phyloP scores from a whole-genome alignment of 2,797 vertebrate species.

The Gastrophryne carolinensis region DNA sequence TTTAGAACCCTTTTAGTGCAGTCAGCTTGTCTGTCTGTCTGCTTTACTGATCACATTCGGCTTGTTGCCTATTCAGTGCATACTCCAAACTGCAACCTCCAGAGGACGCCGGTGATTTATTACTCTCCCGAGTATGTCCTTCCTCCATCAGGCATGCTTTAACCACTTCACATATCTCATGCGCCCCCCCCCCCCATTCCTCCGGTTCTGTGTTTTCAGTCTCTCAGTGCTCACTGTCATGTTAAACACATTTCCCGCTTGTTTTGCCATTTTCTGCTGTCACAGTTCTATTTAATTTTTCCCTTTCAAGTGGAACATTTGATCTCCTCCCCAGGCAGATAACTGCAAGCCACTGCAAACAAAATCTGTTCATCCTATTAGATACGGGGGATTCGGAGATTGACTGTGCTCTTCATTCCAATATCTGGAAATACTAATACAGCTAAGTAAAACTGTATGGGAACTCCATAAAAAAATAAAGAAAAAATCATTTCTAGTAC shows the following conservation, averaged over 20 bases:
- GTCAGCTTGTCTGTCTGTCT: background rate
- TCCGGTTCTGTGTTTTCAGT: constrained; percentile 2
- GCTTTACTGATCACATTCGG: background rate
- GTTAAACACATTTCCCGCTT: constrained; percentile 43
- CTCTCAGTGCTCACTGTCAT: constrained; percentile 33
- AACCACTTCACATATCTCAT: constrained; percentile 22
- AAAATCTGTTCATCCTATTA: constrained; percentile 28
- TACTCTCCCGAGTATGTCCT: background rate
- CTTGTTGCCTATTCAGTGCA: background rate
- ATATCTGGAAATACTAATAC: background rate
- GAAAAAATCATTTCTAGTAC: too few relatives aligned
- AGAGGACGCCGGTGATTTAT: background rate
- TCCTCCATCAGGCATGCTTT: background rate
- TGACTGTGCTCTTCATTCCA: background rate
- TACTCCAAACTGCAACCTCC: background rate
- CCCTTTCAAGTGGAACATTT: constrained; percentile 37
- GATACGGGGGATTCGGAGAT: background rate
- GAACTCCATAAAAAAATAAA: too few relatives aligned
- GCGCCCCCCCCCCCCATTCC: constrained; percentile 6
- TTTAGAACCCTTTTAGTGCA: too few relatives aligned
- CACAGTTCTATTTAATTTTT: constrained; percentile 42
- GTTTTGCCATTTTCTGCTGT: constrained; percentile 43
- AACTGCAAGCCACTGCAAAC: constrained; percentile 7
- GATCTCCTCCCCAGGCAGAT: constrained; percentile 36
- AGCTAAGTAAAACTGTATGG: too few relatives aligned